Evolutionary conservation across 1,140 invertebrate genomes (phyloP), one percentile per base, ranked within the genome.

Genomic region (Drosophila tsacasi): DNA sequence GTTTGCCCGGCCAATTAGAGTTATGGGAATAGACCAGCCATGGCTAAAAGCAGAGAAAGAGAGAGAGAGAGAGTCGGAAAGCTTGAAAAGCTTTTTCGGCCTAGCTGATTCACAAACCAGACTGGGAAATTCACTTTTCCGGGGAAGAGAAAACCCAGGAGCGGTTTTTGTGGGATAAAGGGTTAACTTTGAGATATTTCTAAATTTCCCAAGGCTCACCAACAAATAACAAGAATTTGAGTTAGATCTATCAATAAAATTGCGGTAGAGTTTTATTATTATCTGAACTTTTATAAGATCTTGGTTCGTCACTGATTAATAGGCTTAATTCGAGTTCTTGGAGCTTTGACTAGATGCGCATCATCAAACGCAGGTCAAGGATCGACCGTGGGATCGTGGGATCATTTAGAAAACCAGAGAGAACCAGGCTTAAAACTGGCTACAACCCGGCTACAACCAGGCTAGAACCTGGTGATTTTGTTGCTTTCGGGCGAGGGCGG

Each of bases 401-500:
- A 35, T 54, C 19, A 21, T 49, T 15, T 49, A 25, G 46, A 49
- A 49, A 25, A 25, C 23, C 23, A 92, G n/a, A n/a, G n/a, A 30
- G 27, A 92, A 92, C 17, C 23, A 5, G 46, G 23, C 4, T 25
- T 1, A 7, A 17, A 9, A 8, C 39, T 40, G 2, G 3, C 3
- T 49, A 35, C 10, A 13, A 35, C 10, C 32, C 5, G 23, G 23
- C 21, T 23, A 7, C 1, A 12, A 9, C 49, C 15, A 19, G 23
- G 23, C 62, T 78, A 93, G 25, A 93, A 93, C n/a, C 92, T 67
- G 13, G 92, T 93, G 19, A 93, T 93, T 61, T 93, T 93, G 68
- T 77, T 93, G 61, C 71, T 78, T 8, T 91, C 91, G 1, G 92
- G 92, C 5, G 92, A 87, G 10, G 92, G 84, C 3, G 83, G 83